Base-by-base conservation (phyloP, 2,888 invertebrate species). In the Thyatira batis region DNA sequence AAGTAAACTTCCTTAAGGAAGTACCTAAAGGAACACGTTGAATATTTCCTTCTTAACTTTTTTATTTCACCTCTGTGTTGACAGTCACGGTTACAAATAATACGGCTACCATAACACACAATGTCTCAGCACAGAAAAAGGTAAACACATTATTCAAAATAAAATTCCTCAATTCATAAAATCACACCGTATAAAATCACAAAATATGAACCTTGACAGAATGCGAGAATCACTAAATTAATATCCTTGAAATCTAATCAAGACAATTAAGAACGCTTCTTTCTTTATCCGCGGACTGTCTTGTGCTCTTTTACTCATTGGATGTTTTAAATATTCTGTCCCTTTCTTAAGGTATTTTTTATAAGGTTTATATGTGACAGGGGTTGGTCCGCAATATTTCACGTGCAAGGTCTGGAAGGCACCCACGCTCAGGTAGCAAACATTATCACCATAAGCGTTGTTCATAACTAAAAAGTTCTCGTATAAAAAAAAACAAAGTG, bases 211-310 rank as follows among this genome's bases (percentile, higher is more conserved):
- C 83, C 83, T 82, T 84, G 84, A 85, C 84, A 83, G 78, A 82
- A 78, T 66, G 83, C 82, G 84, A 87, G 89, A 89, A 87, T 89
- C 83, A 84, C 83, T 80, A 80, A 84, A 89, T 90, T 92, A 91
- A 90, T 89, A 90, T 87, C 87, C 91, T 92, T 89, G 89, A 89
- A 91, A 92, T 90, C 83, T 85, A 89, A 92, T 92, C 90, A 85
- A 84, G 78, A 84, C 89, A 89, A 92, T 92, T 92, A 90, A 84
- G 79, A 78, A 84, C 78, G 84, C 77, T 84, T 81, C 73, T 82
- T 85, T 83, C 71, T 75, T 71, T 69, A 74, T 60, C 65, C 67
- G 61, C 58, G 49, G 58, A 51, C 43, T 64, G 51, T 56, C 6
- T 57, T 55, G 51, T 39, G 82, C 81, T 67, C 68, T 61, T 67